Conservation (phyloP, 2,113 vertebrate species). For the Arvicanthis niloticus region DNA sequence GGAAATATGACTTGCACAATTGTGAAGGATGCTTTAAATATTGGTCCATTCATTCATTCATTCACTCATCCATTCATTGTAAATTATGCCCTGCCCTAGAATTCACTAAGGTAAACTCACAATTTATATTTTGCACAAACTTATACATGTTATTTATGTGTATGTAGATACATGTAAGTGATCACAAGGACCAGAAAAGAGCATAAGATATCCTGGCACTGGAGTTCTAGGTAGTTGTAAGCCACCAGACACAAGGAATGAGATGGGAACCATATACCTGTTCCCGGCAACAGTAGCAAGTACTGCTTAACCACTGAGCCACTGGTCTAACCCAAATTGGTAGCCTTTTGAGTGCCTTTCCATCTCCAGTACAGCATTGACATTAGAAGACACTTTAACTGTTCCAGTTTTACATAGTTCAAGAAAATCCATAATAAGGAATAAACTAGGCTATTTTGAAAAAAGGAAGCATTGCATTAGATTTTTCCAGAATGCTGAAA, state of each 20-base stretch:
- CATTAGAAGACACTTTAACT: slow-evolving; percentile 16
- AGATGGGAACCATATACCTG: background rate
- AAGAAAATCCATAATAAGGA: slow-evolving; percentile 54
- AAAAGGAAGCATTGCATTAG: slow-evolving; percentile 54
- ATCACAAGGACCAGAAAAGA: background rate
- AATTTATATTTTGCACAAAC: background rate
- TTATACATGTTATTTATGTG: background rate
- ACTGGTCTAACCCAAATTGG: background rate
- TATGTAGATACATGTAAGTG: background rate
- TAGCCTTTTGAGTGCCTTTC: background rate
- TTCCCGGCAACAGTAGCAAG: background rate
- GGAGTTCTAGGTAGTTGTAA: background rate
- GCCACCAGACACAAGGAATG: too few species aligned
- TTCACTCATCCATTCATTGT: background rate
- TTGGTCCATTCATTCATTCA: background rate
- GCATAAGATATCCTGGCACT: background rate
- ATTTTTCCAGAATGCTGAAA: slow-evolving; percentile 16
- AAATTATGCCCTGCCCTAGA: background rate
- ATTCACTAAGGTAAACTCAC: background rate
- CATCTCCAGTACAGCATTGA: background rate
- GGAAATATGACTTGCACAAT: background rate
- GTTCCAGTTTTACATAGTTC: slow-evolving; percentile 39
- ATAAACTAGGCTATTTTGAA: slow-evolving; percentile 45
- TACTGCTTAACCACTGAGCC: background rate
- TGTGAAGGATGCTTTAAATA: background rate